Evolutionary conservation across 2,888 invertebrate genomes (phyloP), one percentile per base, ranked within the genome.

Genomic region (Aleiodes alternator): DNA sequence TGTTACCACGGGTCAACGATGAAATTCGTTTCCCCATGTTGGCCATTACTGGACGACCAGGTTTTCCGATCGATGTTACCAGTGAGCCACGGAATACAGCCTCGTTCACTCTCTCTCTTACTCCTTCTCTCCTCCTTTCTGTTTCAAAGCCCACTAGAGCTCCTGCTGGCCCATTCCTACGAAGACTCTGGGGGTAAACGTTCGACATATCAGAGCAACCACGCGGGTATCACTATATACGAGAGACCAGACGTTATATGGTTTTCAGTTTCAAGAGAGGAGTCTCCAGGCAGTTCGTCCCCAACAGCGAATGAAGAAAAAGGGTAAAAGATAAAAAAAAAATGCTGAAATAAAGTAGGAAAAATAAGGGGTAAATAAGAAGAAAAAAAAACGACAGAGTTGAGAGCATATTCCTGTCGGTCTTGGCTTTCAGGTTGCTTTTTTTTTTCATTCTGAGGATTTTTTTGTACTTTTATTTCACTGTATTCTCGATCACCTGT

Each of bases 371-470:
- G 50, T 9, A 14, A 53, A n/a, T 0, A 53, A 8, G n/a, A n/a
- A n/a, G n/a, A 12, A 31, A 14, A 68, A 23, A 64, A 64, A 48
- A 64, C 73, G 76, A 75, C 78, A 72, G 77, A 77, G 81, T 82
- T 86, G 81, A 86, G 83, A 86, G 86, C 87, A 86, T 86, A 86
- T 84, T 83, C 83, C 84, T 84, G 85, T 86, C 82, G 82, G 83
- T 82, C 81, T 86, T 83, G 81, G 84, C 82, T 84, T 85, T 84
- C 43, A 82, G 78, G 80, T 73, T 75, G 78, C 73, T 79, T 34
- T 76, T 31, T 51, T 51, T 51, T 68, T 51, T 11, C 1, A 16
- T 23, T 23, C 23, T 23, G 23, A 0, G 48, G 7, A 3, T 43
- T 43, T 43, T 43, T 43, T 43, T 43, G 9, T 9, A 34, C 38